phyloP scores from a whole-genome alignment of 2,113 vertebrate genomes.

The Columba janthina region DNA sequence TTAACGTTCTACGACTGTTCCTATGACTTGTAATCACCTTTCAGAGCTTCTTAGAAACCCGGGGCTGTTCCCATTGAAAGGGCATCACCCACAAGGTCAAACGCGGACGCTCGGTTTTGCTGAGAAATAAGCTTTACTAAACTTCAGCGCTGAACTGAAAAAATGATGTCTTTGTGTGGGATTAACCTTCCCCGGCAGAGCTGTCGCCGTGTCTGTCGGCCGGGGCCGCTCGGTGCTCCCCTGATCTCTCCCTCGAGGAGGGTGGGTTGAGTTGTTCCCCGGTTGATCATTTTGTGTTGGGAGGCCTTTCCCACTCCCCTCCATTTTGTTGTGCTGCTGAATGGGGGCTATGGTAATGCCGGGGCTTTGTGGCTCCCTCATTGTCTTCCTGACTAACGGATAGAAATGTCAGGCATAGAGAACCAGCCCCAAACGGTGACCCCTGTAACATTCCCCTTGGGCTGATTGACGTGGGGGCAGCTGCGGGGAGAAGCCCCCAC shows the following conservation, averaged over 20 bases:
- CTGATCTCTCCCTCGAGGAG: constrained; percentile 1
- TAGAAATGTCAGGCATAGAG: constrained; percentile 62
- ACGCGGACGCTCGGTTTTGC: not conserved
- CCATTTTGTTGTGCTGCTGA: constrained; percentile 26
- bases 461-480: constrained; percentile 57
- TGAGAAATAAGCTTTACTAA: constrained; percentile 30
- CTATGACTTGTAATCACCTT: not conserved
- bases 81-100: not conserved
- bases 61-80: not conserved
- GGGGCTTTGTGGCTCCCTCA: constrained; percentile 46
- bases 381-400: constrained; percentile 60
- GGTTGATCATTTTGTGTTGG: constrained; percentile 53
- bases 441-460: constrained; percentile 48
- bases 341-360: constrained; percentile 54
- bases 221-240: not conserved
- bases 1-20: not conserved
- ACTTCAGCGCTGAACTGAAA: not conserved
- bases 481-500: constrained; percentile 46
- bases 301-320: constrained; percentile 48
- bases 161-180: constrained; percentile 25
- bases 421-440: constrained; percentile 47
- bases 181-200: not conserved
- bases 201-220: not conserved
- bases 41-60: not conserved
- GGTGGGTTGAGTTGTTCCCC: constrained; percentile 39